Evolutionary conservation across 2,113 vertebrate genomes (phyloP).

Genomic region (Nycticorax nycticorax): DNA sequence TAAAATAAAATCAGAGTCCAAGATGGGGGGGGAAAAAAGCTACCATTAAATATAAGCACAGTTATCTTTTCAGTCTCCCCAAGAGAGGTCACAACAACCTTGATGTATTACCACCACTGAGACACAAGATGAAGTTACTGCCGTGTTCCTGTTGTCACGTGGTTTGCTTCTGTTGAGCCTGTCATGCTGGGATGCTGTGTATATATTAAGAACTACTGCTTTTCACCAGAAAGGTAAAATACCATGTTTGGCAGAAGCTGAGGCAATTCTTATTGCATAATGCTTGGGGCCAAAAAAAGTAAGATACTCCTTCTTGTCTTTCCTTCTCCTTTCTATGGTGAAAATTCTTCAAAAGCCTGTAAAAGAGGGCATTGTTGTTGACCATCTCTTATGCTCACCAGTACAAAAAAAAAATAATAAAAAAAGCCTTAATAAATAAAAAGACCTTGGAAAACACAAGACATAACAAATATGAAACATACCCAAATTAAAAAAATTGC

Average conservation of each 20-base stretch:
- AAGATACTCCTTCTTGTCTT: background rate
- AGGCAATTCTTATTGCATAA: background rate
- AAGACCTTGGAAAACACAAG: background rate
- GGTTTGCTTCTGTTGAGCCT: background rate
- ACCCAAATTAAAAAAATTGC: background rate
- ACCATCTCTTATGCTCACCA: background rate
- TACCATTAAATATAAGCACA: background rate
- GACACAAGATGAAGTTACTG: background rate
- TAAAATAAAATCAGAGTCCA: background rate
- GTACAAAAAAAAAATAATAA: background rate
- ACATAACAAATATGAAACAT: background rate
- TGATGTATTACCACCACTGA: background rate
- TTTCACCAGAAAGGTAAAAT: background rate
- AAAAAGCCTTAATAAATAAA: background rate
- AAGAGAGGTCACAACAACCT: background rate
- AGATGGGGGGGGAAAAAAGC: background rate
- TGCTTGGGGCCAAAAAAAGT: background rate
- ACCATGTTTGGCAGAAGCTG: background rate
- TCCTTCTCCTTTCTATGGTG: background rate
- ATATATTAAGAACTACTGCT: background rate
- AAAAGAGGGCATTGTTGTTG: background rate
- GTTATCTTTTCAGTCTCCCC: background rate
- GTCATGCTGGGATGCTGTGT: background rate
- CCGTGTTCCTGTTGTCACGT: background rate
- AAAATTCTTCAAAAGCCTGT: background rate